Evolutionary conservation across 2,113 vertebrate species (phyloP).

Genomic region (Tursiops truncatus): DNA sequence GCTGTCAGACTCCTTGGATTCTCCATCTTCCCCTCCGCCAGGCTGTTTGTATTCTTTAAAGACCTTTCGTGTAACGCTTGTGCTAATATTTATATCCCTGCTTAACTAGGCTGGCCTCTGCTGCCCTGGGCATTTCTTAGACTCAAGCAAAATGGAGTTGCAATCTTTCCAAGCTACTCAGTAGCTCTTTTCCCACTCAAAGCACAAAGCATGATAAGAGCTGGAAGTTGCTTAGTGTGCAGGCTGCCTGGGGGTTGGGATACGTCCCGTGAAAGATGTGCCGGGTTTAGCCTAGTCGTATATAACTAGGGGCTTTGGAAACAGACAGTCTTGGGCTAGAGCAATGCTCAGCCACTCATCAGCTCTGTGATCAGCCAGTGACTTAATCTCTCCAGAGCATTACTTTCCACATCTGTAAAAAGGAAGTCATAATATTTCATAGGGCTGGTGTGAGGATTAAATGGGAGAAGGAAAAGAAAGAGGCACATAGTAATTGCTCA

Average conservation of each 20-base stretch:
- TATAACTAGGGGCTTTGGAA: not conserved
- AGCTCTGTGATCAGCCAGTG: not conserved
- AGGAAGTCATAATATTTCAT: not conserved
- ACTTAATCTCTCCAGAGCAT: not conserved
- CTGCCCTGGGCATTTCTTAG: constrained; percentile 63
- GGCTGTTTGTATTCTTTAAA: constrained; percentile 64
- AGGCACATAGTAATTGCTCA: not conserved
- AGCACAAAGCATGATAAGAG: constrained; percentile 2
- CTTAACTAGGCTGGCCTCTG: constrained; percentile 61
- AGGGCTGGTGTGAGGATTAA: not conserved
- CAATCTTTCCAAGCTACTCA: constrained; percentile 52
- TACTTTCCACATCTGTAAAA: not conserved
- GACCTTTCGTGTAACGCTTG: constrained; percentile 56
- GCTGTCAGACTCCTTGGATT: not conserved
- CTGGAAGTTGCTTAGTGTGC: constrained; percentile 34
- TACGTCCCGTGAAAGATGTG: not conserved
- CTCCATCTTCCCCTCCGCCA: not conserved
- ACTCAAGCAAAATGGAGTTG: constrained; percentile 38
- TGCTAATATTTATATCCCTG: constrained; percentile 67
- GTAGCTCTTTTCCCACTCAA: constrained; percentile 4
- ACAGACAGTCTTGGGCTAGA: not conserved
- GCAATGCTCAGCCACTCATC: not conserved
- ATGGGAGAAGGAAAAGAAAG: not conserved
- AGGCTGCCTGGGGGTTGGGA: not conserved
- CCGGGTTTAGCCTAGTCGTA: not conserved